Evolutionary conservation across 1,140 invertebrate genomes (phyloP).

Genomic region (Eciton burchellii): DNA sequence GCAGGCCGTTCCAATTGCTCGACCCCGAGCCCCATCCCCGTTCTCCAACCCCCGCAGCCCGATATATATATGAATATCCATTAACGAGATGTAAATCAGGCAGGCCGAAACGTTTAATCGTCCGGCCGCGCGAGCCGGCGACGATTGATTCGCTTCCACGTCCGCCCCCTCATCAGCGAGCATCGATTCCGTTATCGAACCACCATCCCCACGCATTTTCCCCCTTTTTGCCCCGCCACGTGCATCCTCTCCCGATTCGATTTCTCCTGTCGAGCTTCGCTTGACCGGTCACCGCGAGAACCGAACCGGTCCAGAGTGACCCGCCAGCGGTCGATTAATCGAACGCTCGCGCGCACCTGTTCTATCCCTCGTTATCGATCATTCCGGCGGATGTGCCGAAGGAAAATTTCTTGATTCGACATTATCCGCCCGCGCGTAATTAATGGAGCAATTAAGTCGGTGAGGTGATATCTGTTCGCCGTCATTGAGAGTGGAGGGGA

Average conservation of each 20-base stretch:
- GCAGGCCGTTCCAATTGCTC: neutral
- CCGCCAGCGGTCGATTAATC: slow-evolving; percentile 68
- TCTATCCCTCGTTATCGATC: slow-evolving; percentile 30
- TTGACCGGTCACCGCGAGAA: slow-evolving; percentile 47
- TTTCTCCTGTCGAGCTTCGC: slow-evolving; percentile 42
- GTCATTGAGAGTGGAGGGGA: slow-evolving; percentile 1
- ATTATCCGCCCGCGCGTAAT: slow-evolving; percentile 2
- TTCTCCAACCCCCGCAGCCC: slow-evolving; percentile 6
- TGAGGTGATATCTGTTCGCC: slow-evolving; percentile 37
- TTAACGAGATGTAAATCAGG: slow-evolving; percentile 73
- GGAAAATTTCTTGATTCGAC: slow-evolving; percentile 39
- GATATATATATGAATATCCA: slow-evolving; percentile 75
- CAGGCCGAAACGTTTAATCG: slow-evolving; percentile 73
- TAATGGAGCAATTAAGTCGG: slow-evolving; percentile 38
- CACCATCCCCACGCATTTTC: neutral
- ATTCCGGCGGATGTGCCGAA: neutral
- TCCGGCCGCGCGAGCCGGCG: slow-evolving; percentile 37
- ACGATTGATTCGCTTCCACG: slow-evolving; percentile 64
- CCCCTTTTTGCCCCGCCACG: neutral
- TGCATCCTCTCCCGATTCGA: slow-evolving; percentile 17
- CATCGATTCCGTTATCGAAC: slow-evolving; percentile 29
- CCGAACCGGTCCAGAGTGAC: slow-evolving; percentile 23
- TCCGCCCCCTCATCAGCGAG: slow-evolving; percentile 10
- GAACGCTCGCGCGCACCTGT: slow-evolving; percentile 50
- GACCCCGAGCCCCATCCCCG: neutral